A percentile compares a stretch with the other conserved stretches of the same genome.
These are phyloP conservation scores for Drosophila borborema DNA, from an alignment of 2,888 invertebrate species.

Conservation along the genomic window DNA sequence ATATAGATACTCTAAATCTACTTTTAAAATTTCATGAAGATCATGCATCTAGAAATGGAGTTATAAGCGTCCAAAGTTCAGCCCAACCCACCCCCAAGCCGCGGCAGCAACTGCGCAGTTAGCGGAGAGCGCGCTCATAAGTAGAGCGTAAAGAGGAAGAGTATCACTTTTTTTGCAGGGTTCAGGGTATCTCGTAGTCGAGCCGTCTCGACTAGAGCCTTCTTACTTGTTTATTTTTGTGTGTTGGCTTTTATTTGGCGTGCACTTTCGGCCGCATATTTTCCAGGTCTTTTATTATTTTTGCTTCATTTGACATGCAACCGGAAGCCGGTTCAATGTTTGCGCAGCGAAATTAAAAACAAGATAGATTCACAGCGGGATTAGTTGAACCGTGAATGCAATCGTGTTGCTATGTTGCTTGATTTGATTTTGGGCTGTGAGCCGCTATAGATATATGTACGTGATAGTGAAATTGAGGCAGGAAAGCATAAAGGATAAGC, in stretches of 20 bases:
- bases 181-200: no score
- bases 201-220: no score
- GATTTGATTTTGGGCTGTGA: constrained; percentile 32
- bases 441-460: constrained; percentile 1
- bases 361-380: constrained; percentile 26
- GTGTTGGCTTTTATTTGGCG: constrained; percentile 20
- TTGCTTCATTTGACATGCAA: constrained; percentile 73
- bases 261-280: constrained; percentile 66
- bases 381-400: constrained; percentile 41
- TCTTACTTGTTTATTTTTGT: not conserved
- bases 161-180: no score
- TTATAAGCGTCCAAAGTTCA: no score
- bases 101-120: no score
- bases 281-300: constrained; percentile 49
- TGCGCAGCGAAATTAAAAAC: constrained; percentile 68
- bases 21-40: no score
- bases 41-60: no score
- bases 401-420: constrained; percentile 22
- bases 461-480: not conserved
- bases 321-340: constrained; percentile 69
- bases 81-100: no score
- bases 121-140: no score
- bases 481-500: not conserved
- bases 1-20: no score
- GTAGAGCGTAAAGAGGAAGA: no score